phyloP scores from a whole-genome alignment of 2,888 invertebrate species.

The Agrotis segetum region DNA sequence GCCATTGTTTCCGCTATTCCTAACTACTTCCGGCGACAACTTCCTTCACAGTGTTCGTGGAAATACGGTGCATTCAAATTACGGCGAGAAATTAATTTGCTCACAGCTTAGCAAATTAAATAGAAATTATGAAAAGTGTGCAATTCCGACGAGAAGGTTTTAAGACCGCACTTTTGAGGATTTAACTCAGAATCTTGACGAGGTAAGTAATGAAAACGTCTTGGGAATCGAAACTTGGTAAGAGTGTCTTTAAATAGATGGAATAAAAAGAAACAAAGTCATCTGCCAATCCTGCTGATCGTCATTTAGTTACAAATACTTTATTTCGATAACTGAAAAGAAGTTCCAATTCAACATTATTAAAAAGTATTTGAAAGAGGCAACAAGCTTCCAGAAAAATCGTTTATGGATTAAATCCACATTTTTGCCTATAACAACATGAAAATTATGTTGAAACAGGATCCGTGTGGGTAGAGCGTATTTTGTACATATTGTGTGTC shows the following conservation, averaged over 20 bases:
- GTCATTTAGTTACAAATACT: background rate
- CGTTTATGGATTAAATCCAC: constrained; percentile 33
- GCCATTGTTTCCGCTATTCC: constrained; percentile 71
- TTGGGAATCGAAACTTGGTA: background rate
- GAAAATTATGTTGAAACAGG: constrained; percentile 49
- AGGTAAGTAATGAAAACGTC: constrained; percentile 15
- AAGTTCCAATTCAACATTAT: background rate
- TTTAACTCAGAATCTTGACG: constrained; percentile 16
- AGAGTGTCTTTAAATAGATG: no score
- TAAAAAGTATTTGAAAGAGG: constrained; percentile 2
- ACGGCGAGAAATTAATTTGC: constrained; percentile 51
- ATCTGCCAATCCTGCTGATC: no score
- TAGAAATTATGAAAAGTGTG: constrained; percentile 42
- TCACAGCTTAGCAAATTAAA: constrained; percentile 45
- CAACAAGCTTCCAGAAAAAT: constrained; percentile 5
- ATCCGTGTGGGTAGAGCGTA: constrained; percentile 32
- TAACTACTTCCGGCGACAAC: constrained; percentile 78
- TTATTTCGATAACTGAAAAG: background rate
- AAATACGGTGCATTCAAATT: constrained; percentile 57
- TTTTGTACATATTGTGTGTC: constrained; percentile 42
- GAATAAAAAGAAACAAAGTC: no score
- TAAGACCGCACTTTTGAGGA: constrained; percentile 26
- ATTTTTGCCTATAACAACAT: constrained; percentile 29
- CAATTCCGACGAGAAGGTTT: constrained; percentile 15
- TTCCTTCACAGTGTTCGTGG: constrained; percentile 68